Conservation (phyloP, 2,888 invertebrate species). For the Tenthredo livida region DNA sequence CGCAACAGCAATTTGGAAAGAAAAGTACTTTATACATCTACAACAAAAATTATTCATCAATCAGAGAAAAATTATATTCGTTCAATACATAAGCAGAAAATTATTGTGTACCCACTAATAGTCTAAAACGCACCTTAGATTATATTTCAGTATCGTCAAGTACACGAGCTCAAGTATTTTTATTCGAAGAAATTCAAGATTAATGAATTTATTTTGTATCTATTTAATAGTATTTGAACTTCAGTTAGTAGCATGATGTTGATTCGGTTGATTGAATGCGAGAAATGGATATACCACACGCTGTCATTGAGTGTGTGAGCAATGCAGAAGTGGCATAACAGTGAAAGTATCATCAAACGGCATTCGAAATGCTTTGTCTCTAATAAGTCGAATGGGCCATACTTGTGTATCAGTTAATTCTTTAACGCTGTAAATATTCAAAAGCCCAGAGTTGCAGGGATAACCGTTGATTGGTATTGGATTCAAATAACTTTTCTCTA, state of each 20-base stretch:
- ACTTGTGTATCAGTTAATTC: not conserved
- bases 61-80: not conserved
- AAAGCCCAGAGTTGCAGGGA: slow-evolving; percentile 17
- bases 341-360: slow-evolving; percentile 19
- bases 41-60: not conserved
- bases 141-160: too few relatives aligned
- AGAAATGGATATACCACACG: too few relatives aligned
- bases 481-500: slow-evolving; percentile 4
- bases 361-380: slow-evolving; percentile 28
- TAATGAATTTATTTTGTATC: too few relatives aligned
- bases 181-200: too few relatives aligned
- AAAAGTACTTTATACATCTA: slow-evolving; percentile 22
- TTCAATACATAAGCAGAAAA: not conserved
- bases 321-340: slow-evolving; percentile 27
- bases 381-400: slow-evolving; percentile 2
- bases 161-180: too few relatives aligned
- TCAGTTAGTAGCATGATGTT: too few relatives aligned
- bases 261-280: too few relatives aligned
- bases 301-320: slow-evolving; percentile 26
- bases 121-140: too few relatives aligned
- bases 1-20: slow-evolving; percentile 4
- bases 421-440: slow-evolving; percentile 24
- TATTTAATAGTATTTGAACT: too few relatives aligned
- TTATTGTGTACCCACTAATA: not conserved
- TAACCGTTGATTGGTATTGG: slow-evolving; percentile 27